A percentile compares a stretch with the other conserved stretches of the same genome.
Evolutionary conservation across 2,797 vertebrate species (phyloP).

Genomic region (Lagodon rhomboides): DNA sequence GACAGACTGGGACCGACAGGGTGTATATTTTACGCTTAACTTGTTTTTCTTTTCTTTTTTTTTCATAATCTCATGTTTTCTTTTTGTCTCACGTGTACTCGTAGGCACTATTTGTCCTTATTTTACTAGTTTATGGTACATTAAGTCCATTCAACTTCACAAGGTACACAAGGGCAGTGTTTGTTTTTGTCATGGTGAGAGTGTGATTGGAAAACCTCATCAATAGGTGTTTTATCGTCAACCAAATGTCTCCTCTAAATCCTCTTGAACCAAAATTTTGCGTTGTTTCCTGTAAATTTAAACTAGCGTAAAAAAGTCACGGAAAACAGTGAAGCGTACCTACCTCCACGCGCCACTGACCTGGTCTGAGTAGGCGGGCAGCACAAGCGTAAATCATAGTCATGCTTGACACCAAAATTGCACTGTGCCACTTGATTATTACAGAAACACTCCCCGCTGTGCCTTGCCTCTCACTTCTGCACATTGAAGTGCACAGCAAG

Average conservation of each 20-base stretch:
- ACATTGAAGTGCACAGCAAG: constrained; percentile 49
- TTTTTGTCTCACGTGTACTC: constrained; percentile 20
- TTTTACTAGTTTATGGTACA: background rate
- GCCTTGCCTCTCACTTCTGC: constrained; percentile 31
- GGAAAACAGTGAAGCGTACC: background rate
- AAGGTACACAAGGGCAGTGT: constrained; percentile 11
- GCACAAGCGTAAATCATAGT: constrained; percentile 31
- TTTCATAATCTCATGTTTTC: background rate
- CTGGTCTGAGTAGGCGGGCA: constrained; percentile 34
- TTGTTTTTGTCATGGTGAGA: constrained; percentile 27
- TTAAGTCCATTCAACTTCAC: constrained; percentile 28
- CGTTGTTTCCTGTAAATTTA: background rate
- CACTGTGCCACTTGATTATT: constrained; percentile 57
- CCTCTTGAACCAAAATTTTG: background rate
- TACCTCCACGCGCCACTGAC: constrained; percentile 12
- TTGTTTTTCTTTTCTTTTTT: constrained; percentile 17
- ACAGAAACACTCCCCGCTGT: constrained; percentile 46
- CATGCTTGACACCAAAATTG: constrained; percentile 60
- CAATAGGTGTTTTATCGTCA: background rate
- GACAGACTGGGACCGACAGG: constrained; percentile 26
- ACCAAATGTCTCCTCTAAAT: background rate
- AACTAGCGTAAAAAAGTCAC: constrained; percentile 8
- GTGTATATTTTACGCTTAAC: constrained; percentile 47
- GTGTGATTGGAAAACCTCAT: constrained; percentile 20
- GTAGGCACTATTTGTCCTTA: background rate